phyloP scores from a whole-genome alignment of 2,888 invertebrate species.

The Uloborus plumipes region DNA sequence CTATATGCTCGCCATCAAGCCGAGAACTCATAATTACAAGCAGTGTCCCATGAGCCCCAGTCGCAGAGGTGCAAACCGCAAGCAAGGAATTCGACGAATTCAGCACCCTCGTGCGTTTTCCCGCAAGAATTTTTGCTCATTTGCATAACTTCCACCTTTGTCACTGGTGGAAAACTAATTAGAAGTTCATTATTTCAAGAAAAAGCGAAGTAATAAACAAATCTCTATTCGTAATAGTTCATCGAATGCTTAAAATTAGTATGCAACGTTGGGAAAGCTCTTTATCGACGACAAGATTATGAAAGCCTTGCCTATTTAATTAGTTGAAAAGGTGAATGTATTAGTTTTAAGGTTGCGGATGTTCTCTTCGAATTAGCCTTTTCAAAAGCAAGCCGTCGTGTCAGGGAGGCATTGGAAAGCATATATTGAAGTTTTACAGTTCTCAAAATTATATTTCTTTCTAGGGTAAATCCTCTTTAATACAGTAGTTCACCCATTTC shows the following conservation, averaged over 20 bases:
- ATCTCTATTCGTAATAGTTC: constrained; percentile 11
- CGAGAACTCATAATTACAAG: constrained; percentile 26
- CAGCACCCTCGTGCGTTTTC: neutral
- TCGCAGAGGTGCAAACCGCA: constrained; percentile 9
- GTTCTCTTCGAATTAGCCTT: no score
- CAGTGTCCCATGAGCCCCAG: constrained; percentile 2
- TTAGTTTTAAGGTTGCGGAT: no score
- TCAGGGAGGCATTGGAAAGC: no score
- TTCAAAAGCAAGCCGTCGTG: no score
- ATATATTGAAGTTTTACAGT: no score
- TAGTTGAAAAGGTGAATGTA: constrained; percentile 1
- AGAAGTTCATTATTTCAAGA: constrained; percentile 22
- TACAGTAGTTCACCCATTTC: no score
- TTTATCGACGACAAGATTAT: constrained; percentile 27
- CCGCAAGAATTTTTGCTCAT: constrained; percentile 38
- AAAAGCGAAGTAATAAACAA: constrained; percentile 33
- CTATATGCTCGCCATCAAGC: neutral
- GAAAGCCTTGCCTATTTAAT: constrained; percentile 36
- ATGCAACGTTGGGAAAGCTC: constrained; percentile 23
- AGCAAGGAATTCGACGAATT: constrained; percentile 31
- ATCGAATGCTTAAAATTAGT: constrained; percentile 25
- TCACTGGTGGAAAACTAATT: constrained; percentile 32
- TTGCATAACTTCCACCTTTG: constrained; percentile 40
- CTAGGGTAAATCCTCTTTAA: no score
- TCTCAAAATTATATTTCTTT: no score